Base-by-base conservation (phyloP, 2,888 invertebrate species). In the Rhopalosiphum nymphaeae region DNA sequence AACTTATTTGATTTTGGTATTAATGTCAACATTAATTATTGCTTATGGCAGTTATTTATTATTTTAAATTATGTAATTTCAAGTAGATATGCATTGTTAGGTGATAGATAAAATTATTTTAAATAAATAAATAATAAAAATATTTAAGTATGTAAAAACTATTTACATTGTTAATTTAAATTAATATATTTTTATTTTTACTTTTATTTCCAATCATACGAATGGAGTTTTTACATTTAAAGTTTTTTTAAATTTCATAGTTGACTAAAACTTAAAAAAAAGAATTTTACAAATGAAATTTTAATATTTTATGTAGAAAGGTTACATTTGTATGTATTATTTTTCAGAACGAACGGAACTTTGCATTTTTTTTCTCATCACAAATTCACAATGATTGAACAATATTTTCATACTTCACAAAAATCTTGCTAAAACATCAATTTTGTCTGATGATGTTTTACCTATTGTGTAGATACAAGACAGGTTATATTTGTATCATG, bases 391-490 rank as follows among this genome's bases (percentile, higher is more conserved):
- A 78, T 85, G 56, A 85, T 57, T 85, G 85, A 85, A 85, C n/a
- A n/a, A 85, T 91, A 56, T 91, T 84, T 84, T 29, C 11, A 84
- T 85, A 91, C 91, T 91, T 44, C 84, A 44, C 56, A n/a, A 56
- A 85, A 53, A 44, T 57, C 85, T 44, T 21, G n/a, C 26, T n/a
- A 42, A 26, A 29, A 56, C 85, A 85, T 85, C 44, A 85, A 91
- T 85, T 85, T n/a, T 13, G 49, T n/a, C 53, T 56, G 42, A 26
- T 56, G 91, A 85, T 91, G 36, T 90, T n/a, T 67, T 49, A 26
- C 7, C 56, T 56, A 25, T 56, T 44, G 3, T 44, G n/a, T 57
- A 86, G 57, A 86, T n/a, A 44, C n/a, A 26, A 57, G n/a, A 57
- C 57, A 57, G 25, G 46, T 91, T 36, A 26, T 91, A 56, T 56